Evolutionary conservation across 2,113 vertebrate genomes (phyloP), one percentile per base, ranked within the genome.

Genomic region (Cavia aperea): DNA sequence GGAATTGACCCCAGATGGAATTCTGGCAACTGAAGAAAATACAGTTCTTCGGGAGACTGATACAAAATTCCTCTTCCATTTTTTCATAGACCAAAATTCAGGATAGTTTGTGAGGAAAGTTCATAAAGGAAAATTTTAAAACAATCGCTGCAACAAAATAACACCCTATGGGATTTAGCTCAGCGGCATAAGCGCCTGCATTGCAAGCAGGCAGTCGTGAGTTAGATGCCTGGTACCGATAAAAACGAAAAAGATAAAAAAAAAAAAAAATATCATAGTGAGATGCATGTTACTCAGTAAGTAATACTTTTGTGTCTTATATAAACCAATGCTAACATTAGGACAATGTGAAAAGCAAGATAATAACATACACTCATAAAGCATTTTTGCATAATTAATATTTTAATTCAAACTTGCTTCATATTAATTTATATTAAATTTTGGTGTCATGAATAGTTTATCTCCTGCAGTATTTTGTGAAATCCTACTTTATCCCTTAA

Each of bases 1-100:
- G 72, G 89, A 92, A 88, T 93, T 92, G 26, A 82, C 86, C 85
- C 68, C n/a, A 18, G 93, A 90, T 94, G 54, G 31, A 89, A 81
- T 84, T 84, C 79, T 92, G 68, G 12, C 54, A 72, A 63, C 29
- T 86, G 39, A 93, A 90, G 33, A 81, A 96, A 90, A 62, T 43
- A n/a, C 29, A 82, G 56, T 70, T 83, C 75, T 79, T 93, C 24
- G 70, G 73, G 29, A 23, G 23, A 88, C 89, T 81, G 73, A 93
- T 39, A 36, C 16, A 90, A 93, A 78, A 88, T 92, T 88, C n/a
- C 12, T 85, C 54, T 94, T 73, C 78, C 51, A 7, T 88, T 81
- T 88, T 60, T 65, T 33, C 75, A 86, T 54, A 91, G 66, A 16
- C 14, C 54, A 33, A 86, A 94, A 88, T 70, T 63, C 33, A 49